Conservation (phyloP, 2,888 invertebrate genomes). For the Cenopis cana region DNA sequence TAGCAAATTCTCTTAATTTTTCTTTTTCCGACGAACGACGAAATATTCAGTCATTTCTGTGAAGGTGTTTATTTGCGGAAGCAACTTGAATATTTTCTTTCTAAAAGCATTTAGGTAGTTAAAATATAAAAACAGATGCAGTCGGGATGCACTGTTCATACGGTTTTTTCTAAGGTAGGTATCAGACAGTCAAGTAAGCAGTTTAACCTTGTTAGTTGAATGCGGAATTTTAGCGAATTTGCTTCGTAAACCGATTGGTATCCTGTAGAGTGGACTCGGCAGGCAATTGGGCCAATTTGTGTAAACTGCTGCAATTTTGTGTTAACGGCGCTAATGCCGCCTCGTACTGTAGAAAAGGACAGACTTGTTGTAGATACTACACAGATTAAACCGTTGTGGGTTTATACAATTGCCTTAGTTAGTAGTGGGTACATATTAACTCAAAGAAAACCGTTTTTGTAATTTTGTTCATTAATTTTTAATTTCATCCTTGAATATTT, state of each 20-base stretch:
- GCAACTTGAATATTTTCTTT: conserved; percentile 16
- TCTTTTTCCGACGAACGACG: background rate
- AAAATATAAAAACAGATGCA: background rate
- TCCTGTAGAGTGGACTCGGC: conserved; percentile 57
- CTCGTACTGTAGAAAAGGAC: conserved; percentile 29
- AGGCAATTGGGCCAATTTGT: conserved; percentile 70
- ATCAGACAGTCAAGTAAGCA: conserved; percentile 14
- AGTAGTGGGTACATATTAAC: background rate
- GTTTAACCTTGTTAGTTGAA: conserved; percentile 41
- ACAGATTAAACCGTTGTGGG: conserved; percentile 18
- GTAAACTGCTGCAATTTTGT: conserved; percentile 60
- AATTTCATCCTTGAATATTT: no score
- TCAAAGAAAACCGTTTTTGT: background rate
- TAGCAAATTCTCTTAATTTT: background rate
- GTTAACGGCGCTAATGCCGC: conserved; percentile 38
- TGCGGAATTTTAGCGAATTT: conserved; percentile 56
- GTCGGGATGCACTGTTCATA: background rate
- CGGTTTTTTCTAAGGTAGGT: background rate
- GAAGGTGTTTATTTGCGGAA: conserved; percentile 23
- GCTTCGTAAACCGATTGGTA: conserved; percentile 69
- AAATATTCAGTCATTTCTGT: conserved; percentile 18
- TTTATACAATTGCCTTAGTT: conserved; percentile 5
- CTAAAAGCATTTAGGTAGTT: background rate
- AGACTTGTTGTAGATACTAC: conserved; percentile 14
- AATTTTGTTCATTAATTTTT: background rate